These are phyloP conservation scores for Drosophila pandora DNA, from an alignment of 1,140 invertebrate genomes.

Conservation along the genomic window DNA sequence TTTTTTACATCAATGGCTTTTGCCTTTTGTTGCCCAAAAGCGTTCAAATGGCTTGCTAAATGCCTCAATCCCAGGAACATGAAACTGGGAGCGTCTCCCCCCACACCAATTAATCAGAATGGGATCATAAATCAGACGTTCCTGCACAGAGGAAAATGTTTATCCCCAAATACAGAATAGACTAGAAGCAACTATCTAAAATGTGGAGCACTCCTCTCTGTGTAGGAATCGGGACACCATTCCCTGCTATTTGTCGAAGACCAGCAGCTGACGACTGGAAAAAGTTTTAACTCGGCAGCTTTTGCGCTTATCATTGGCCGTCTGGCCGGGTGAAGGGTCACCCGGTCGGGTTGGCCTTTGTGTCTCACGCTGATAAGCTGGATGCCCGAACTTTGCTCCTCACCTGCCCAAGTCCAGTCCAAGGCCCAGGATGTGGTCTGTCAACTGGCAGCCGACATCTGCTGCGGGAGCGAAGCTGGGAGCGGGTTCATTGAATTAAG, in stretches of 20 bases:
- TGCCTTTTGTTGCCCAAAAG: conserved; percentile 29
- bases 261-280: conserved; percentile 27
- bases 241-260: conserved; percentile 30
- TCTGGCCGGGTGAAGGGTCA: conserved; percentile 29
- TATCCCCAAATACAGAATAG: too few species aligned
- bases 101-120: conserved; percentile 62
- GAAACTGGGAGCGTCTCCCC: not conserved
- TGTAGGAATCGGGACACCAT: not conserved
- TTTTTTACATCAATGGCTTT: conserved; percentile 44
- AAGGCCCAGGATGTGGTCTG: conserved; percentile 14
- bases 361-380: conserved; percentile 48
- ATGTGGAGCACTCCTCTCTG: not conserved
- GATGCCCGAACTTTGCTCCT: conserved; percentile 25
- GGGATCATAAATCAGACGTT: conserved; percentile 60
- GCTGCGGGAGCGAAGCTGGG: conserved; percentile 7
- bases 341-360: conserved; percentile 9
- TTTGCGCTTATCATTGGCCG: conserved; percentile 32
- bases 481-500: conserved; percentile 70
- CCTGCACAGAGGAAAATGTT: not conserved
- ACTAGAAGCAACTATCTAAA: too few species aligned
- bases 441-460: conserved; percentile 32
- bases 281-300: conserved; percentile 35
- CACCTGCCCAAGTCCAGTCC: conserved; percentile 16
- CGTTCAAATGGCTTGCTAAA: conserved; percentile 35
- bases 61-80: conserved; percentile 7